Conservation (phyloP, 2,797 vertebrate genomes). For the Anabas testudineus region DNA sequence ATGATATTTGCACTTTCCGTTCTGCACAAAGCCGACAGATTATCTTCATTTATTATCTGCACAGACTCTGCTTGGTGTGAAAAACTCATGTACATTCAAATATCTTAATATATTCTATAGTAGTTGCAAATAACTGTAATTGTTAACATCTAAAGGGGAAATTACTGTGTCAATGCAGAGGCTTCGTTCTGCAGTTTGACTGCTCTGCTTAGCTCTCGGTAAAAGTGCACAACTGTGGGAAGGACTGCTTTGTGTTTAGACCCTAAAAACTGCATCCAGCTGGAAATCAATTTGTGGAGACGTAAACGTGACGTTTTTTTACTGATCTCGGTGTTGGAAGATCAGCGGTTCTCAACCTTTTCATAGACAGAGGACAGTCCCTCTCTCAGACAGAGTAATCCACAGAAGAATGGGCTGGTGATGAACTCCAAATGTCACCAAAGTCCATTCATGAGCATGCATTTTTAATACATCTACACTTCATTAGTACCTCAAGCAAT, state of each 20-base stretch:
- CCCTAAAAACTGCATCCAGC: slow-evolving; percentile 4
- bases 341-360: slow-evolving; percentile 44
- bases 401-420: neutral
- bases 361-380: slow-evolving; percentile 14
- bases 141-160: slow-evolving; percentile 10
- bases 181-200: neutral
- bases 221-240: slow-evolving; percentile 1
- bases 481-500: neutral
- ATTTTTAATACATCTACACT: slow-evolving; percentile 2
- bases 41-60: slow-evolving; percentile 8
- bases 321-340: slow-evolving; percentile 21
- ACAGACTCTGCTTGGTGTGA: neutral
- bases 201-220: neutral
- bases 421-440: slow-evolving; percentile 45
- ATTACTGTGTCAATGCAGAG: slow-evolving; percentile 7
- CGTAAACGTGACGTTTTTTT: slow-evolving; percentile 8
- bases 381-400: slow-evolving; percentile 13
- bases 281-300: slow-evolving; percentile 39
- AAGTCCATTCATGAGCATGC: slow-evolving; percentile 8
- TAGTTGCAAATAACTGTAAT: neutral
- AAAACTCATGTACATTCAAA: neutral
- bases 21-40: neutral
- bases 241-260: slow-evolving; percentile 2
- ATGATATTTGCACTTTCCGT: slow-evolving; percentile 25
- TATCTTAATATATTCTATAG: neutral